These are phyloP conservation scores for Prunella strophiata DNA, from an alignment of 2,797 vertebrate species.

Conservation along the genomic window DNA sequence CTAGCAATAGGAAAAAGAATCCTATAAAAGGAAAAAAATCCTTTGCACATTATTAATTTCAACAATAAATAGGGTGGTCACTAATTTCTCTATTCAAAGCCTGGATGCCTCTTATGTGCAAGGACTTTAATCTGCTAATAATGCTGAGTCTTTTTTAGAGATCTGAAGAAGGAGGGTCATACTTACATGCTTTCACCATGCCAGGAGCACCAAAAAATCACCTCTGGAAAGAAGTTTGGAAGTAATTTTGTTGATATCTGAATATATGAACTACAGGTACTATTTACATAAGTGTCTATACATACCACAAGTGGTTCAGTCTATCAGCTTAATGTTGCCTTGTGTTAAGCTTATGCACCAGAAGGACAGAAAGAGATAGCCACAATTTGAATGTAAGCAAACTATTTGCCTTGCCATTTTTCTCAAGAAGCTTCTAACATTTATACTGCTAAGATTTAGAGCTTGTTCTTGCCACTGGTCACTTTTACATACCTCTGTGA, in stretches of 20 bases:
- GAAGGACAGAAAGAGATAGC: neutral
- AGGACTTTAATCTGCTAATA: neutral
- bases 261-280: neutral
- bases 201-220: neutral
- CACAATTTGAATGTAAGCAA: neutral
- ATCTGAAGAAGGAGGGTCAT: neutral
- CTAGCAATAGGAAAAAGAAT: neutral
- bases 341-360: neutral
- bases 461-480: neutral
- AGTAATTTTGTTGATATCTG: neutral
- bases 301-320: neutral
- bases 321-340: neutral
- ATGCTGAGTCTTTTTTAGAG: neutral
- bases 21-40: neutral
- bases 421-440: neutral
- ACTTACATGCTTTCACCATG: neutral
- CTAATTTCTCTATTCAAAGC: neutral
- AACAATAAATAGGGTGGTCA: neutral
- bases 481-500: neutral
- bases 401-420: neutral
- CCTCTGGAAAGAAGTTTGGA: neutral
- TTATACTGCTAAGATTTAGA: neutral
- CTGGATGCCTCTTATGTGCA: neutral
- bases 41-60: neutral
- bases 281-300: neutral